Percentiles rank a stretch among this genome's conserved stretches.
Evolutionary conservation across 2,888 invertebrate genomes (phyloP).

Genomic region (Dicyrtomina minuta): DNA sequence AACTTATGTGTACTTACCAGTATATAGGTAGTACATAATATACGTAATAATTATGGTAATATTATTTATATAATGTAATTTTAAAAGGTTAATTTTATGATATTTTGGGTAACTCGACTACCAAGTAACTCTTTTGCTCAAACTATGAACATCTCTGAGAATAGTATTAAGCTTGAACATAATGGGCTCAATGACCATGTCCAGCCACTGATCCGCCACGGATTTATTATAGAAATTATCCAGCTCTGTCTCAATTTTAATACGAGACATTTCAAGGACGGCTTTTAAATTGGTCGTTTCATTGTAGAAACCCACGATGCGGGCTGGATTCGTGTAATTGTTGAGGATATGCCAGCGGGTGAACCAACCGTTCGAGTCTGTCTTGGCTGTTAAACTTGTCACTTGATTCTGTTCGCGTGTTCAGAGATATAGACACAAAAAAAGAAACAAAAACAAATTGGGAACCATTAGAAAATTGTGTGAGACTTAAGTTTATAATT

Average conservation of each 20-base stretch:
- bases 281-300: slow-evolving; percentile 18
- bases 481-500: too few species aligned
- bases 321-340: slow-evolving; percentile 68
- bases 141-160: slow-evolving; percentile 4
- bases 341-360: slow-evolving; percentile 70
- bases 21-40: too few species aligned
- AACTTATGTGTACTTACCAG: too few species aligned
- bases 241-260: slow-evolving; percentile 14
- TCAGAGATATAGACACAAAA: too few species aligned
- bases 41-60: too few species aligned
- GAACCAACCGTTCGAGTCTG: slow-evolving; percentile 63
- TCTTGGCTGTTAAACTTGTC: slow-evolving; percentile 34
- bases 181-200: slow-evolving; percentile 21
- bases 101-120: slow-evolving; percentile 1
- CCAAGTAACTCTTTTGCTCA: slow-evolving; percentile 25
- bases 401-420: slow-evolving; percentile 34
- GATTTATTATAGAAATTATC: slow-evolving; percentile 13
- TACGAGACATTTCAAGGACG: slow-evolving; percentile 12
- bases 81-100: too few species aligned
- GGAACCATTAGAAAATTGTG: slow-evolving; percentile 9
- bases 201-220: slow-evolving; percentile 10
- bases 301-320: slow-evolving; percentile 59
- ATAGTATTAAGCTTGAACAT: slow-evolving; percentile 10
- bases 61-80: too few species aligned
- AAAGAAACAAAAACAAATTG: slow-evolving; percentile 9